A percentile compares a stretch with the other conserved stretches of the same genome.
phyloP scores from a whole-genome alignment of 2,888 invertebrate species.

The Drosophila melanosoma region DNA sequence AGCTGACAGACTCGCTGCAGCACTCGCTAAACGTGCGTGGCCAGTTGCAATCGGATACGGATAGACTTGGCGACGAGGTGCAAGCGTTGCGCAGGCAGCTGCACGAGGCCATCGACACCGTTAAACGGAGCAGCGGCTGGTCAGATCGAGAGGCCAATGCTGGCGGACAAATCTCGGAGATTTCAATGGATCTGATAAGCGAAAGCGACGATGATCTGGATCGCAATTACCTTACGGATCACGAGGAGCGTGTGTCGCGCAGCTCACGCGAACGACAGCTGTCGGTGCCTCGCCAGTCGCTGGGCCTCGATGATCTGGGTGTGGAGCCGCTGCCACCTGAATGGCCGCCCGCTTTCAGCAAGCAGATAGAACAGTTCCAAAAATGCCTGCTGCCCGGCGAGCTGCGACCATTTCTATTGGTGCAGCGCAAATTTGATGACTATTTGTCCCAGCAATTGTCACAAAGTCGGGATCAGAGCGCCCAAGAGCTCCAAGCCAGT shows the following conservation, averaged over 20 bases:
- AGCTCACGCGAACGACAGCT: conserved; percentile 83
- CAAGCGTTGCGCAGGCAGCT: conserved; percentile 86
- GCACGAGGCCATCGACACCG: conserved; percentile 84
- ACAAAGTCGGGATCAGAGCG: conserved; percentile 84
- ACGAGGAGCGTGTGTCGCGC: conserved; percentile 80
- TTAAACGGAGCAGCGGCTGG: conserved; percentile 78
- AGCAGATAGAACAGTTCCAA: conserved; percentile 84
- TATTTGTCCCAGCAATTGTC: conserved; percentile 86
- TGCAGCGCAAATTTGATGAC: conserved; percentile 87
- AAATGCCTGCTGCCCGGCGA: conserved; percentile 83
- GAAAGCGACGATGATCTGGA: conserved; percentile 84
- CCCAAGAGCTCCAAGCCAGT: conserved; percentile 80
- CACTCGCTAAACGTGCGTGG: conserved; percentile 88
- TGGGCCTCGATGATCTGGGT: conserved; percentile 45
- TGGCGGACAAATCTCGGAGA: conserved; percentile 84
- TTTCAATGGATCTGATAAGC: conserved; percentile 84
- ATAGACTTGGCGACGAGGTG: conserved; percentile 87
- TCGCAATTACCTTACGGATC: conserved; percentile 81
- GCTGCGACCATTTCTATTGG: conserved; percentile 83
- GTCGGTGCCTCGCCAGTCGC: conserved; percentile 69
- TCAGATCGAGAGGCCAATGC: conserved; percentile 82
- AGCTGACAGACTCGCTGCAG: conserved; percentile 90
- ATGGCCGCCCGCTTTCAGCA: conserved; percentile 79
- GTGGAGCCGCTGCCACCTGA: conserved; percentile 48
- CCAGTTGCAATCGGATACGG: conserved; percentile 87